Evolutionary conservation across 2,888 invertebrate species (phyloP).

Genomic region (Mesorhabditis sp.): DNA sequence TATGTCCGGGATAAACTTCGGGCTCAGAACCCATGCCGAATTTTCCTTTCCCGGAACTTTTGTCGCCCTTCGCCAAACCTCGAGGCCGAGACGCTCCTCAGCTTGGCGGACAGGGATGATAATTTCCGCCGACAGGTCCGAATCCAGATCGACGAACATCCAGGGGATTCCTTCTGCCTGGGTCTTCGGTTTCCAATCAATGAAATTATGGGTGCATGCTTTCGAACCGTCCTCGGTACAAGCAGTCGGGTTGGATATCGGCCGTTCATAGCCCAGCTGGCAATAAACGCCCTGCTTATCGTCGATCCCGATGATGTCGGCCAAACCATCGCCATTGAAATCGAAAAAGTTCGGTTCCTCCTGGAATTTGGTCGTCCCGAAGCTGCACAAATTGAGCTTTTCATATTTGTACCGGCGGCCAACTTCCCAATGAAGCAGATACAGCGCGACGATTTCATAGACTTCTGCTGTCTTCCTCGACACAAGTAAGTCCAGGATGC

Average conservation of each 20-base stretch:
- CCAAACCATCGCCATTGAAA: constrained; percentile 35
- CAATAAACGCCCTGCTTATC: constrained; percentile 9
- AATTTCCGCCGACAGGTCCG: not conserved
- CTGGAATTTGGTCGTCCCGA: not conserved
- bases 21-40: not conserved
- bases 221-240: not conserved
- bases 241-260: constrained; percentile 7
- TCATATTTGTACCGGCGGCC: not conserved
- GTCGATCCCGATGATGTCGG: constrained; percentile 48
- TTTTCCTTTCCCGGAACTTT: not conserved
- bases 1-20: not conserved
- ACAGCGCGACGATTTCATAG: not conserved
- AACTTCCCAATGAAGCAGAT: not conserved
- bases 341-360: constrained; percentile 23
- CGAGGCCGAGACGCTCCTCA: not conserved
- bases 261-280: not conserved
- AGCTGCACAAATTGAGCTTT: not conserved
- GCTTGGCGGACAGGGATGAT: not conserved
- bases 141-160: not conserved
- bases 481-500: constrained; percentile 45
- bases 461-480: not conserved
- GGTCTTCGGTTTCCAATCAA: not conserved
- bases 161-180: not conserved
- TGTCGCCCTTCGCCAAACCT: not conserved
- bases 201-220: not conserved